These are phyloP conservation scores for Campylomormyrus numenius DNA, from an alignment of 2,113 vertebrate genomes.

Conservation along the genomic window DNA sequence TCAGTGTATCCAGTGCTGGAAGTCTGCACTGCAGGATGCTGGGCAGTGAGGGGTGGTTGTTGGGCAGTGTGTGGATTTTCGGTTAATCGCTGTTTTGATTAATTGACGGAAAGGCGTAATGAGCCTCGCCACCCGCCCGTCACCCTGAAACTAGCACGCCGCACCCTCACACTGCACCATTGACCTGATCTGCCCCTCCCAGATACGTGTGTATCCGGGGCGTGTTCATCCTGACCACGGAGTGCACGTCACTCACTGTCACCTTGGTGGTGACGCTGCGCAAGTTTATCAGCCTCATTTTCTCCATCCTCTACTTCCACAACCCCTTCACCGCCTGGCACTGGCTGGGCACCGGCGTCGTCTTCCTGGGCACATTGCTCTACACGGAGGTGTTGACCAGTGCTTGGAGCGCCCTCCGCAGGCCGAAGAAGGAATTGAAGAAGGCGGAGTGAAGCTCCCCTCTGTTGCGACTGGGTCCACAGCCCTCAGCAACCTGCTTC, in stretches of 20 bases:
- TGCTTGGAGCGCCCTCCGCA: slow-evolving; percentile 42
- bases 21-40: background rate
- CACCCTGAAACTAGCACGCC: background rate
- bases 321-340: slow-evolving; percentile 94
- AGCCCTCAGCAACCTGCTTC: background rate
- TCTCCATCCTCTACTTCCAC: slow-evolving; percentile 89
- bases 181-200: background rate
- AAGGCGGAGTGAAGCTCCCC: slow-evolving; percentile 53
- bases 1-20: background rate
- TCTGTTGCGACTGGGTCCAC: background rate
- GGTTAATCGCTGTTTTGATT: background rate
- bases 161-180: background rate
- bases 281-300: slow-evolving; percentile 95
- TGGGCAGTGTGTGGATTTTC: background rate
- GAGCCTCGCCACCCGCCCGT: background rate
- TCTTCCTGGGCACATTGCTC: slow-evolving; percentile 83
- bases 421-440: slow-evolving; percentile 48
- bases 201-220: slow-evolving; percentile 93
- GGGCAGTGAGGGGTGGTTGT: background rate
- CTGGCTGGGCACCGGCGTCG: slow-evolving; percentile 81
- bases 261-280: slow-evolving; percentile 90
- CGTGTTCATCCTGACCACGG: slow-evolving; percentile 89
- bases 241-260: slow-evolving; percentile 89
- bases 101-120: background rate
- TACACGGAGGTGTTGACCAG: slow-evolving; percentile 85